phyloP scores from a whole-genome alignment of 37 sponge, comb jelly and placozoan species.

The Petrosia ficiformis region DNA sequence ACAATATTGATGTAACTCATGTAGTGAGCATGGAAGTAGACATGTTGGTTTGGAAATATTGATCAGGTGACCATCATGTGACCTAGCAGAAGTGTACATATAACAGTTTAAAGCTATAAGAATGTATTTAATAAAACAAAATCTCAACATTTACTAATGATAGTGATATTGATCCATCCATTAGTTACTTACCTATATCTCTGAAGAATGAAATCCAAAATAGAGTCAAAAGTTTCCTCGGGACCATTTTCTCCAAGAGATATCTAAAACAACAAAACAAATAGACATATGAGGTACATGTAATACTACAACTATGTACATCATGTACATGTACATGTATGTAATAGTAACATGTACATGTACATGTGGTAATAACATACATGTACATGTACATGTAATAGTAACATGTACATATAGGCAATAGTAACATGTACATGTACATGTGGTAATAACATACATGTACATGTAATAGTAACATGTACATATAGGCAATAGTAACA shows the following conservation, averaged over 20 bases:
- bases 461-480: background rate
- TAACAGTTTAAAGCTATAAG: no score
- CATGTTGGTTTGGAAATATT: background rate
- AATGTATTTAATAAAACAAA: no score
- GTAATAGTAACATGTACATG: no score
- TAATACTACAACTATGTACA: background rate
- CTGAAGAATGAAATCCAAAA: constrained; percentile 18
- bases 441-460: no score
- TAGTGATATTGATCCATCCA: no score
- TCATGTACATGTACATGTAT: no score
- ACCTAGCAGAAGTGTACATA: background rate
- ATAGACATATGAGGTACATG: background rate
- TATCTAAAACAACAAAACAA: constrained; percentile 14
- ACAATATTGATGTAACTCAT: constrained; percentile 24
- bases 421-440: no score
- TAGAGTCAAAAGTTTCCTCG: constrained; percentile 3
- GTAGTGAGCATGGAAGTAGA: constrained; percentile 17
- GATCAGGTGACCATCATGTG: constrained; percentile 4
- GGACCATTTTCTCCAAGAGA: constrained; percentile 9
- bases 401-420: no score
- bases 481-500: background rate
- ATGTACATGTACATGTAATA: no score
- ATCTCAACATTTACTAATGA: no score
- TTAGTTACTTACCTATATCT: constrained; percentile 23
- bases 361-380: no score